Base-by-base conservation (phyloP, 2,888 invertebrate species). In the Digitonthophagus gazella region DNA sequence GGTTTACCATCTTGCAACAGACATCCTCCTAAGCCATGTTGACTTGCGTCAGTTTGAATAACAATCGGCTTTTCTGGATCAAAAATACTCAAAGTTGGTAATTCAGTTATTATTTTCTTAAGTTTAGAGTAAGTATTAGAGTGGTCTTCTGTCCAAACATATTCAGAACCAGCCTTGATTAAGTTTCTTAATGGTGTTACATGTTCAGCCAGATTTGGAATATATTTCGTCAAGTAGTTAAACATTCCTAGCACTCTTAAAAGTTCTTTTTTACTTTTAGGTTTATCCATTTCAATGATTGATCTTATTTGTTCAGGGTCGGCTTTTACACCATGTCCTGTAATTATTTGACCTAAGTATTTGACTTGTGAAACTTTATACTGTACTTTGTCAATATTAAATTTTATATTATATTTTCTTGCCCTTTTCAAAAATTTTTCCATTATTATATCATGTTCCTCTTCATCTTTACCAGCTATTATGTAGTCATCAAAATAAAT, bases 41-140 rank as follows among this genome's bases (percentile, higher is more conserved):
- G n/a, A n/a, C n/a, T n/a, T n/a, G n/a, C n/a, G n/a, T 2, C 76
- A 15, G 77, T 74, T 68, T 78, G 77, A 66, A 81, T 73, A 28
- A 73, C 73, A 20, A 80, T 72, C 19, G 68, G 68, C 20, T 72
- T 69, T n/a, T 73, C 74, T 5, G 71, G 69, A 71, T 78, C 71
- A 74, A 76, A 78, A 68, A 71, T 71, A 55, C 56, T 63, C 44
- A 78, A 66, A 3, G 73, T 67, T 3, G 77, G 76, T 58, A 75
- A 74, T 71, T 68, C 71, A 65, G 69, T 70, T 18, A 75, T 63
- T n/a, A 75, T 68, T 58, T 68, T 67, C 71, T 75, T 75, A 15
- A 76, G 67, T 44, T 75, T 57, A 55, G 5, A 6, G 15, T 19
- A 11, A 2, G 64, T 15, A 11, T 65, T 6, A 15, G 28, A n/a